Percentiles rank a stretch among this genome's conserved stretches.
phyloP scores from a whole-genome alignment of 2,797 vertebrate species.

The Prunella strophiata region DNA sequence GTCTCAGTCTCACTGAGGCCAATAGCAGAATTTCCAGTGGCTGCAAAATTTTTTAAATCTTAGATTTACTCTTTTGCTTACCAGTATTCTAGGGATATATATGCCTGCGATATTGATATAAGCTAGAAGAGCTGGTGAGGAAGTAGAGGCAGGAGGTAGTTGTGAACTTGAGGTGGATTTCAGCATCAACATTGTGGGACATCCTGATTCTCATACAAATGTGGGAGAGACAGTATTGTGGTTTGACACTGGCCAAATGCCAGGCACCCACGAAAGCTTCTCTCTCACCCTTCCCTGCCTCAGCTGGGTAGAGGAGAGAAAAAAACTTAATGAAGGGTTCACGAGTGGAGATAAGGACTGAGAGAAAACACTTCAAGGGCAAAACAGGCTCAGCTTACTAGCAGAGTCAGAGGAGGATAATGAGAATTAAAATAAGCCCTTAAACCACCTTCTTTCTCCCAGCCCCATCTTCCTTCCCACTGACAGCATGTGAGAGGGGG shows the following conservation, averaged over 20 bases:
- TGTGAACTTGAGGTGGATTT: not conserved
- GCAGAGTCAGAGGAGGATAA: not conserved
- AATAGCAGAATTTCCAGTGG: not conserved
- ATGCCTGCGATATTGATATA: not conserved
- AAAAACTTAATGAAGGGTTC: not conserved
- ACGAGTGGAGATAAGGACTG: not conserved
- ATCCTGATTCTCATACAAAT: not conserved
- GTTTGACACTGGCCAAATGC: not conserved
- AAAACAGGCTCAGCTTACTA: not conserved
- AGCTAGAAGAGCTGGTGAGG: not conserved
- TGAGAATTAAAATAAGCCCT: not conserved
- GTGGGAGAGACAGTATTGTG: accelerated
- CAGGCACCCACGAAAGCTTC: not conserved
- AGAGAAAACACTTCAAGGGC: not conserved
- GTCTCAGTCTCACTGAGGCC: not conserved
- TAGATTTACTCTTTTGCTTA: not conserved
- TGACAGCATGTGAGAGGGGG: accelerated
- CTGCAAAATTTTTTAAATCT: not conserved
- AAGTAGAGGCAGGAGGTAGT: not conserved
- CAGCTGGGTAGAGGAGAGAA: not conserved
- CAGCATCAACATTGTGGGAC: not conserved
- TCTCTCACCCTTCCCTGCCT: accelerated
- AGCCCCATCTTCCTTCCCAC: not conserved
- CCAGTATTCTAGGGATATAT: not conserved
- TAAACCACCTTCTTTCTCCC: accelerated